Evolutionary conservation across 2,797 vertebrate species (phyloP).

Genomic region (Siniperca obscura): DNA sequence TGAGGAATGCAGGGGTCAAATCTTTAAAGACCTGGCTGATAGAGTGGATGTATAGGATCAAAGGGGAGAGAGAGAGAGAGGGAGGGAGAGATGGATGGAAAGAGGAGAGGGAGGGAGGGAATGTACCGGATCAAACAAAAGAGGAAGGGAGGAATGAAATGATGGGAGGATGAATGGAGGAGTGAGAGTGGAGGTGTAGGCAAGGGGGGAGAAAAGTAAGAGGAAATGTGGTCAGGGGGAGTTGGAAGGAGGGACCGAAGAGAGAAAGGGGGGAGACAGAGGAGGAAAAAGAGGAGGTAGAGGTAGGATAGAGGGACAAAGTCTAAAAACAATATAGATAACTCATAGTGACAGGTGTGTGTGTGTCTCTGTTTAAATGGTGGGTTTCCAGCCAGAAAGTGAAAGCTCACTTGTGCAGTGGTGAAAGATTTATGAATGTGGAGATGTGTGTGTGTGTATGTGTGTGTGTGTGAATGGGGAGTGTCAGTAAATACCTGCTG

Average conservation of each 20-base stretch:
- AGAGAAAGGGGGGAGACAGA: neutral
- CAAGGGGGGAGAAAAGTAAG: conserved; percentile 7
- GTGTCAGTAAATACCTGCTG: conserved; percentile 49
- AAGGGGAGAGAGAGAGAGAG: conserved; percentile 52
- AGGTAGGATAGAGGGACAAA: conserved; percentile 32
- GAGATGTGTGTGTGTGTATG: conserved; percentile 6
- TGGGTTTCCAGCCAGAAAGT: conserved; percentile 61
- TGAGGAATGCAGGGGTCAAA: conserved; percentile 79
- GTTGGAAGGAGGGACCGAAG: conserved; percentile 10
- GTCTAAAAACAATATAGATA: conserved; percentile 70
- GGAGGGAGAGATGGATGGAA: conserved; percentile 69
- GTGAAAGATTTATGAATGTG: conserved; percentile 72
- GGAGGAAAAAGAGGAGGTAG: conserved; percentile 11
- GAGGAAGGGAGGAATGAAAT: conserved; percentile 56
- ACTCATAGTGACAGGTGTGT: conserved; percentile 73
- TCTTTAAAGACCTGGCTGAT: conserved; percentile 82
- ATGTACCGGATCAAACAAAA: conserved; percentile 57
- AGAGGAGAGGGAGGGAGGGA: conserved; percentile 47
- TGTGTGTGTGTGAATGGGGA: neutral
- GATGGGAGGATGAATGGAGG: conserved; percentile 59
- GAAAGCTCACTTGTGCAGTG: conserved; percentile 69
- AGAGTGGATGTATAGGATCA: conserved; percentile 81
- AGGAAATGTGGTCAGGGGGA: conserved; percentile 25
- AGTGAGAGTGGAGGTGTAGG: conserved; percentile 45
- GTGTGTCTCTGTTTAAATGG: conserved; percentile 50